A percentile compares a stretch with the other conserved stretches of the same genome.
phyloP scores from a whole-genome alignment of 2,113 vertebrate species.

The Capreolus pygargus region DNA sequence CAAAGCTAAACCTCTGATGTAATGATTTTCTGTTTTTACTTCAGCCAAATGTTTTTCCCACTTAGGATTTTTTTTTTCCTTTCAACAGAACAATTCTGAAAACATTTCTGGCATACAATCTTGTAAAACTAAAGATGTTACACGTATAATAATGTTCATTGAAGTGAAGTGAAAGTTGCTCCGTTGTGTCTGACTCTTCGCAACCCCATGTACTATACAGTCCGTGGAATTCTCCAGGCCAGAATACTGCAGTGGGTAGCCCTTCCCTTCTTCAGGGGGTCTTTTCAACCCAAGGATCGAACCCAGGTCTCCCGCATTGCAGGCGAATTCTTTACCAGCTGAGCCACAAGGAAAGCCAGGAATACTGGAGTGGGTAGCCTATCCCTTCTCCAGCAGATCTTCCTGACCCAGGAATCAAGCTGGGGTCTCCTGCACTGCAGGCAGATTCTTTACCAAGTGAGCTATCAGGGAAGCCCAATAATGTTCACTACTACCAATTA shows the following conservation, averaged over 20 bases:
- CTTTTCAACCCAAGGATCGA: background rate
- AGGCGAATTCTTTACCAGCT: background rate
- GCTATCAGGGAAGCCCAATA: background rate
- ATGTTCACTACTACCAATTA: background rate
- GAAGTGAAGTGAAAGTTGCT: background rate
- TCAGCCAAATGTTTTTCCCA: constrained; percentile 50
- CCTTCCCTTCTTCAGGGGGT: background rate
- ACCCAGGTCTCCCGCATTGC: background rate
- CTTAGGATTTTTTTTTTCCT: background rate
- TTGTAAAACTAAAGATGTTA: constrained; percentile 25
- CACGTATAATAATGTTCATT: background rate
- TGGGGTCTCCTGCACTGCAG: background rate
- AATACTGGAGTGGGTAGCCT: background rate
- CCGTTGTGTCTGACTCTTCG: background rate
- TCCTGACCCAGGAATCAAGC: background rate
- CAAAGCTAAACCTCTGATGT: constrained; percentile 23
- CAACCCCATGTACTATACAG: background rate
- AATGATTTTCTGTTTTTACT: constrained; percentile 57
- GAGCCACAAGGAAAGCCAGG: background rate
- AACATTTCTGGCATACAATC: background rate
- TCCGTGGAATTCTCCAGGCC: background rate
- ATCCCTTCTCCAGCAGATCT: background rate
- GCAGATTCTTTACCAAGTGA: background rate
- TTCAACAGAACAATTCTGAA: constrained; percentile 38
- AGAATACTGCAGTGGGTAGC: background rate